Percentiles rank a stretch among this genome's conserved stretches.
Evolutionary conservation across 2,888 invertebrate species (phyloP).

Genomic region (Notodonta ziczac): DNA sequence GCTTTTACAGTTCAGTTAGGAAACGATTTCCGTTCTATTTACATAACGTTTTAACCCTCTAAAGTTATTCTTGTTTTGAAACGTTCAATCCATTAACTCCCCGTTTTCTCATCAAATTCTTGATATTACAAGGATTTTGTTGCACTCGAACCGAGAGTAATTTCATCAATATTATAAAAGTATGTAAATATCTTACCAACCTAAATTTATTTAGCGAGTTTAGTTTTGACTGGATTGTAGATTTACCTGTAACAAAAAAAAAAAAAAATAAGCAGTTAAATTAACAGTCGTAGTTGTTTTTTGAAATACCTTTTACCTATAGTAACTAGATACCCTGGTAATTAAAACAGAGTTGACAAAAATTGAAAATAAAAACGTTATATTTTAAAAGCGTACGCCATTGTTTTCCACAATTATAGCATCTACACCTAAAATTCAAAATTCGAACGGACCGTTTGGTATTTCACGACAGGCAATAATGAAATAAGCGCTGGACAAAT

Average conservation of each 20-base stretch:
- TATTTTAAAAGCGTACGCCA: neutral
- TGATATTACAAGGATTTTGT: conserved; percentile 15
- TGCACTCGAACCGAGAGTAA: too few relatives aligned
- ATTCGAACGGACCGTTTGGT: conserved; percentile 61
- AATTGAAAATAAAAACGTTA: neutral
- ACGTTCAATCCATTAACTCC: conserved; percentile 65
- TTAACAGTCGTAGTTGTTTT: neutral
- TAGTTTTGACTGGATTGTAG: neutral
- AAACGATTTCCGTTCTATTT: conserved; percentile 71
- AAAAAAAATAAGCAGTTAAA: neutral
- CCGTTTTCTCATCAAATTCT: conserved; percentile 36
- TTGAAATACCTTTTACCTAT: too few relatives aligned
- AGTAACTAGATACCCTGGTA: too few relatives aligned
- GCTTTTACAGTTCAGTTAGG: conserved; percentile 66
- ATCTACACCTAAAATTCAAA: conserved; percentile 56
- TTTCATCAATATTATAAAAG: too few relatives aligned
- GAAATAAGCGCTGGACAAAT: conserved; percentile 84
- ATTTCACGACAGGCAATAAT: conserved; percentile 76
- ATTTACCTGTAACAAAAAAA: conserved; percentile 52
- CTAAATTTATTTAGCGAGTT: conserved; percentile 5
- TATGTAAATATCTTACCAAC: neutral
- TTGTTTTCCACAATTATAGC: conserved; percentile 35
- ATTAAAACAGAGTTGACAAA: neutral
- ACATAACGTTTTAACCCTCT: conserved; percentile 69
- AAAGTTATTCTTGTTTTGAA: conserved; percentile 62